Percentiles rank a stretch among this genome's conserved stretches.
Evolutionary conservation across 2,113 vertebrate genomes (phyloP).

Genomic region (Brachirus orientalis): DNA sequence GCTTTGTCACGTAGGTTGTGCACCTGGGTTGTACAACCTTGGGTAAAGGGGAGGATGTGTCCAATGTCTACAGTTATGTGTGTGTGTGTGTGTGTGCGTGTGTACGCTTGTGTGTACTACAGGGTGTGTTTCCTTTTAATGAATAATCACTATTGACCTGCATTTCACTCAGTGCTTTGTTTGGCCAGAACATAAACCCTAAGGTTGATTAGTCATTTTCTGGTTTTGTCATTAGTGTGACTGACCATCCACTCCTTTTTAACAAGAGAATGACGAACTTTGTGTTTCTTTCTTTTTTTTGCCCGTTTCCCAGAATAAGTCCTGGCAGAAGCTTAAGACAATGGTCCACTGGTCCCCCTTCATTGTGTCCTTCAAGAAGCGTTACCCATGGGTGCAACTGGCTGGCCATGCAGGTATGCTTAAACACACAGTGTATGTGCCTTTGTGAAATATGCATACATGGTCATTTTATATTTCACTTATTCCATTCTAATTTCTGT

Average conservation of each 20-base stretch:
- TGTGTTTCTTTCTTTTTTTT: slow-evolving; percentile 12
- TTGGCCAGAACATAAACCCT: slow-evolving; percentile 8
- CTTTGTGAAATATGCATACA: neutral
- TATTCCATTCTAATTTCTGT: too few relatives aligned
- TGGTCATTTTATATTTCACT: too few relatives aligned
- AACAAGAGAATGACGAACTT: slow-evolving; percentile 5
- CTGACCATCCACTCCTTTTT: neutral
- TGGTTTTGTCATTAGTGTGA: slow-evolving; percentile 11
- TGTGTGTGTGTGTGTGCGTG: slow-evolving; percentile 13
- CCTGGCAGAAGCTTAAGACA: slow-evolving; percentile 90
- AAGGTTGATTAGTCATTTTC: neutral
- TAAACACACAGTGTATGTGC: neutral
- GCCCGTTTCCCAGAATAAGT: slow-evolving; percentile 75
- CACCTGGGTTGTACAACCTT: slow-evolving; percentile 52
- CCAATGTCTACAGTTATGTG: slow-evolving; percentile 45
- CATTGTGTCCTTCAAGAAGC: slow-evolving; percentile 87
- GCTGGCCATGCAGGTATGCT: slow-evolving; percentile 88
- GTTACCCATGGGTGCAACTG: slow-evolving; percentile 91
- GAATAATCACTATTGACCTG: slow-evolving; percentile 40
- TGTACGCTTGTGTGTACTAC: slow-evolving; percentile 2
- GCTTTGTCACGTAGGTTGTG: slow-evolving; percentile 55
- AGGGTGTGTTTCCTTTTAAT: slow-evolving; percentile 55
- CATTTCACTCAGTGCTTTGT: slow-evolving; percentile 5
- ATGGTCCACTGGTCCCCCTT: slow-evolving; percentile 89
- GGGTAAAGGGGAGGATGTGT: slow-evolving; percentile 41